phyloP scores from a whole-genome alignment of 2,797 vertebrate species.

The Sebastes matsubarae region DNA sequence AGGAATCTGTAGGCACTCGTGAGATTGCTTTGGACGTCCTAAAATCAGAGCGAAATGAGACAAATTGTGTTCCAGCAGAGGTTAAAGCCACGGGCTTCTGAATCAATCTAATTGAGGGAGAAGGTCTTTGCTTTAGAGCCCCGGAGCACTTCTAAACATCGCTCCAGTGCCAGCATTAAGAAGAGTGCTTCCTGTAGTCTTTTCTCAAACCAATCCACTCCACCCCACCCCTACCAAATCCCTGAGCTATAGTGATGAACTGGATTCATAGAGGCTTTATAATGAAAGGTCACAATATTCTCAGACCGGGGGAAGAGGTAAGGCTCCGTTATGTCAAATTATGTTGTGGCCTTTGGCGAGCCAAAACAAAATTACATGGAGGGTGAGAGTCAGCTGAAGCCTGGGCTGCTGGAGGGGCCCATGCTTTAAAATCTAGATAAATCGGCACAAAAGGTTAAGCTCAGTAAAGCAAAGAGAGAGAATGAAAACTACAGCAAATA shows the following conservation, averaged over 20 bases:
- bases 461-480: not conserved
- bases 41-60: conserved; percentile 60
- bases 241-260: conserved; percentile 72
- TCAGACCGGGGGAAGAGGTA: conserved; percentile 44
- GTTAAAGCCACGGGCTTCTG: conserved; percentile 64
- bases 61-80: conserved; percentile 64
- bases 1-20: conserved; percentile 20
- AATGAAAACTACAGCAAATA: conserved; percentile 4
- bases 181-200: conserved; percentile 60
- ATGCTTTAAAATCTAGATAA: conserved; percentile 52
- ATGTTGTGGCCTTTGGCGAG: conserved; percentile 67
- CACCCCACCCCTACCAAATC: conserved; percentile 59
- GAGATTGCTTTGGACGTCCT: conserved; percentile 49
- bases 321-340: conserved; percentile 73
- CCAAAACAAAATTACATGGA: conserved; percentile 63
- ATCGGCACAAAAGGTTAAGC: conserved; percentile 14
- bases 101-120: conserved; percentile 81
- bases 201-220: conserved; percentile 67
- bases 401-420: conserved; percentile 15
- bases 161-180: conserved; percentile 71
- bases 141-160: conserved; percentile 65
- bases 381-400: conserved; percentile 37
- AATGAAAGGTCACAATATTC: conserved; percentile 79
- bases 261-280: conserved; percentile 66
- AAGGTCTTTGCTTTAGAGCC: conserved; percentile 70